Base-by-base conservation (phyloP, 2,113 vertebrate species). In the Mola mola region DNA sequence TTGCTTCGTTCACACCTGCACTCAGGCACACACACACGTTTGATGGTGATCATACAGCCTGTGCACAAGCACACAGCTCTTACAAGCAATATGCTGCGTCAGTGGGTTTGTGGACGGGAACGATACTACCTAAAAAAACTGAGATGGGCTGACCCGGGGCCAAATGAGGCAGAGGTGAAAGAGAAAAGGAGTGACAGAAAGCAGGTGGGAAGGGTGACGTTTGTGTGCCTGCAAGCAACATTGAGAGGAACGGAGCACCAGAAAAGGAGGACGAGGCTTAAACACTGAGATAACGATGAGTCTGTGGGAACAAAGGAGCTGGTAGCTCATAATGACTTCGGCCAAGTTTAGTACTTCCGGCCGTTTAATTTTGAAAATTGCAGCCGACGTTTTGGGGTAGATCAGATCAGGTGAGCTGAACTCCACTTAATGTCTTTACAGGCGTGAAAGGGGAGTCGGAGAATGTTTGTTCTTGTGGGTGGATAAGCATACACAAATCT, bases 91-190 rank as follows among this genome's bases (percentile, higher is more conserved):
- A 60, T 25, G 33, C 36, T 43, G 43, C 41, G 28, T 29, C 6
- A 29, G 58, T 72, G 51, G 51, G 44, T 62, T 52, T 72, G 66
- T 78, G 70, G 46, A 67, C 19, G 58, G 16, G 66, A 68, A 51
- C 40, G 50, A 43, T 34, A 56, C 58, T 75, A 60, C 48, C 68
- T 67, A 48, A 75, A 81, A 64, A 78, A 64, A 65, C 55, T 40
- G n/a, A n/a, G n/a, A n/a, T n/a, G n/a, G 52, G 56, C 53, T 51
- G 71, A 50, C 59, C 9, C 25, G 22, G 13, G 57, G 62, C 57
- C 20, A 76, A 70, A 68, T 17, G n/a, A 72, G 48, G 57, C 31
- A 40, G 50, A 56, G 16, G 56, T 34, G 40, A 47, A 51, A 60
- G 49, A 51, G 13, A 76, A 24, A 53, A n/a, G n/a, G 31, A 57